Evolutionary conservation across 2,888 invertebrate species (phyloP), one percentile per base, ranked within the genome.

Genomic region (Metellina segmentata): DNA sequence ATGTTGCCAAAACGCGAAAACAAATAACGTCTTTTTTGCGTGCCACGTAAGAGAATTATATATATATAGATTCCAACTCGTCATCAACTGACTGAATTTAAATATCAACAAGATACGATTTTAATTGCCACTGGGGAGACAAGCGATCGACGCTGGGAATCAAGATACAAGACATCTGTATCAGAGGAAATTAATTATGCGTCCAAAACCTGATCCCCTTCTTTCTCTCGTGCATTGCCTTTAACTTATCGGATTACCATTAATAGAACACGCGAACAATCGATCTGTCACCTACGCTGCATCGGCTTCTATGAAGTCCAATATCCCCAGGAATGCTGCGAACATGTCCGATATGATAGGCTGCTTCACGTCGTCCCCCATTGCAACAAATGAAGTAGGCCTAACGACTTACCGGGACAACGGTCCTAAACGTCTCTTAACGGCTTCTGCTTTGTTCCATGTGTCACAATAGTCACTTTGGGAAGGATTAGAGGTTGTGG

Each of bases 281-380:
- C 87, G 87, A 87, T 87, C 69, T 79, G 72, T 78, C 87, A 87
- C 79, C 79, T 79, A 69, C 72, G 34, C 79, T 34, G 34, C 34
- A 34, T 4, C 34, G 34, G 34, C 34, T 34, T 34, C 34, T 34
- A 34, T 49, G 87, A 70, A 81, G 52, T 51, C 72, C 79, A 72
- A 87, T 81, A 70, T 79, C 87, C 87, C 52, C 7, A 9, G 87
- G 87, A 87, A 87, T 87, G 87, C 71, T 71, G 61, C 69, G 70
- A 70, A 71, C 78, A 71, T 75, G 78, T 87, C 79, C 77, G 9
- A 9, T 69, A 75, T 77, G 77, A 53, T 53, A 83, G 72, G 19
- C 70, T 71, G 82, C 48, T 71, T 85, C 85, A 77, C 78, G 78
- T 85, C 72, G 74, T 48, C 11, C 7, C 11, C 53, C 11, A 20